These are phyloP conservation scores for Chiloscyllium punctatum DNA, from an alignment of 2,797 vertebrate genomes.

Conservation along the genomic window DNA sequence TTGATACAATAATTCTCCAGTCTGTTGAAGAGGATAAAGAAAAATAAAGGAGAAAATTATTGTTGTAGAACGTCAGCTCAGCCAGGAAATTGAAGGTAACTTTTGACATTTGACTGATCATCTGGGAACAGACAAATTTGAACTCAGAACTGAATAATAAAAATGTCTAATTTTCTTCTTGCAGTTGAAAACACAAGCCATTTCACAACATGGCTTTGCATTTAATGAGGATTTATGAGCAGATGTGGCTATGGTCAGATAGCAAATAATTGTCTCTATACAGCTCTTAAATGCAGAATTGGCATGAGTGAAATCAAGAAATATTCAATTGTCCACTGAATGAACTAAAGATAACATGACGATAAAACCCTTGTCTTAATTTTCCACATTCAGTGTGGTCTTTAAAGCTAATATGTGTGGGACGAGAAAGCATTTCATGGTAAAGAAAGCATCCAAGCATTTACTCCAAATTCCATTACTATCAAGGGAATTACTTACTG, in stretches of 20 bases:
- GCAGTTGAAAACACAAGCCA: not conserved
- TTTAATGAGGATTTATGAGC: slow-evolving; percentile 1
- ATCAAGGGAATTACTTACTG: not conserved
- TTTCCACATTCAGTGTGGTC: not conserved
- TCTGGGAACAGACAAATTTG: not conserved
- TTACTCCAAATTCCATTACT: not conserved
- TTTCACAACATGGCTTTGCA: not conserved
- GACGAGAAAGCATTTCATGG: not conserved
- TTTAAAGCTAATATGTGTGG: not conserved
- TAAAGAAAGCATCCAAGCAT: not conserved
- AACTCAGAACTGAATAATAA: not conserved
- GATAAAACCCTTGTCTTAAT: not conserved
- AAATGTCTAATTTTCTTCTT: slow-evolving; percentile 9
- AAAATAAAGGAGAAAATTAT: not conserved
- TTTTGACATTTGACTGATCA: not conserved
- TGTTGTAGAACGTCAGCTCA: no score
- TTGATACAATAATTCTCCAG: not conserved
- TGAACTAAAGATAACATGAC: not conserved
- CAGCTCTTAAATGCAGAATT: not conserved
- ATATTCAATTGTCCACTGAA: no score
- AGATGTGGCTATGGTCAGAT: not conserved
- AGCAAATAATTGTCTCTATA: not conserved
- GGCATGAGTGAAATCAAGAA: not conserved
- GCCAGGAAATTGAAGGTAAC: not conserved
- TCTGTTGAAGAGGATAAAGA: not conserved